phyloP scores from a whole-genome alignment of 1,140 invertebrate species.

The Delia radicum region DNA sequence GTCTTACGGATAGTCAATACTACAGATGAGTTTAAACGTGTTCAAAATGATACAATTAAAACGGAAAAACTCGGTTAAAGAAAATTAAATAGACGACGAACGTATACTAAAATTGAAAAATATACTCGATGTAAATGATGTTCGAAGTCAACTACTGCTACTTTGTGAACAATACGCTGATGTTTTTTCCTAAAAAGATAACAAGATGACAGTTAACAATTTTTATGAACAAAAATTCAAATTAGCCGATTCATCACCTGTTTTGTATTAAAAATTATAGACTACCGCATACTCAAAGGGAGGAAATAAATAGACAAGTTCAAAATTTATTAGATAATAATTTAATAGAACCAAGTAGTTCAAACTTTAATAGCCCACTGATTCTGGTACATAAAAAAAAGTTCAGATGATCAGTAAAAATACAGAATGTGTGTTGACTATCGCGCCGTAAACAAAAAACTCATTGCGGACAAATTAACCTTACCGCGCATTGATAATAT shows the following conservation, averaged over 20 bases:
- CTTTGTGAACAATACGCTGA: neutral
- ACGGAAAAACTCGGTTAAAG: neutral
- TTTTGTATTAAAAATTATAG: conserved; percentile 28
- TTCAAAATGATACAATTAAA: neutral
- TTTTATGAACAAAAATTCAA: conserved; percentile 24
- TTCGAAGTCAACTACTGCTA: neutral
- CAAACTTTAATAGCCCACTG: conserved; percentile 35
- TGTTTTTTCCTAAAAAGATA: neutral
- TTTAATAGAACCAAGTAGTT: conserved; percentile 31
- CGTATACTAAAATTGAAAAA: neutral
- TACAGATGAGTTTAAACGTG: neutral
- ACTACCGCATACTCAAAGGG: conserved; percentile 36
- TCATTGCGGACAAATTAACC: conserved; percentile 50
- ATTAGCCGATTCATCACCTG: conserved; percentile 2
- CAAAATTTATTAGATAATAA: conserved; percentile 32
- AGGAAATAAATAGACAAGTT: conserved; percentile 33
- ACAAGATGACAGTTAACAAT: conserved; percentile 17
- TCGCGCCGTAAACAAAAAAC: conserved; percentile 37
- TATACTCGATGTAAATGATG: neutral
- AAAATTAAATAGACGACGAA: neutral
- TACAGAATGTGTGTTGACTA: conserved; percentile 37
- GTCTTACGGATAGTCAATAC: neutral
- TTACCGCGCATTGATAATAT: conserved; percentile 52
- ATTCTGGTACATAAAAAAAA: conserved; percentile 35
- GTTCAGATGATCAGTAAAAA: conserved; percentile 23